Evolutionary conservation across 2,888 invertebrate species (phyloP).

Genomic region (Phytoseiulus persimilis): DNA sequence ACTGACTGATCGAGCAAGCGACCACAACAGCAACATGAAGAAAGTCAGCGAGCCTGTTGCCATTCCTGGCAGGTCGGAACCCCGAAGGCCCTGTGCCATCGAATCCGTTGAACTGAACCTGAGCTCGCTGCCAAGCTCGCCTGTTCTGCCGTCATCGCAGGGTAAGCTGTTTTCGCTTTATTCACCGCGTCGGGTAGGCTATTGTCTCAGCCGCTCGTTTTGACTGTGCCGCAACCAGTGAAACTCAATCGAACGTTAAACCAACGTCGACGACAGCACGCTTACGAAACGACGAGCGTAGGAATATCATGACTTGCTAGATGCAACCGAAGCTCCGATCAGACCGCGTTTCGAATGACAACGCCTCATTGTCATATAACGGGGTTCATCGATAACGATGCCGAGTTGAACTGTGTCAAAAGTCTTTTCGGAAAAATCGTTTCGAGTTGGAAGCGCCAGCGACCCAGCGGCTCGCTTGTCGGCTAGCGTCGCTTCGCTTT

Average conservation of each 20-base stretch:
- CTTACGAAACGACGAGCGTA: neutral
- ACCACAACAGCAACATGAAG: neutral
- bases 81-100: conserved; percentile 13
- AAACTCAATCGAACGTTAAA: neutral
- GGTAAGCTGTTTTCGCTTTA: conserved; percentile 21
- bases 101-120: conserved; percentile 13
- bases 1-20: neutral
- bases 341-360: neutral
- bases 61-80: conserved; percentile 33
- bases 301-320: neutral
- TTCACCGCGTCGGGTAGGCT: neutral
- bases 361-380: neutral
- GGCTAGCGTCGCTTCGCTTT: neutral
- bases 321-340: neutral
- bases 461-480: neutral
- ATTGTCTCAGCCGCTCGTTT: neutral
- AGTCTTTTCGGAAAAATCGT: neutral
- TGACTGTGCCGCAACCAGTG: neutral
- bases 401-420: neutral
- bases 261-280: neutral
- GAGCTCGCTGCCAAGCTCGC: conserved; percentile 33
- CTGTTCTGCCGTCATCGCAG: conserved; percentile 39
- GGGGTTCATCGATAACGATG: neutral
- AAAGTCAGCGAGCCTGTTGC: conserved; percentile 35
- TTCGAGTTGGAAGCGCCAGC: neutral